Base-by-base conservation (phyloP, 2,888 invertebrate genomes). In the Acleris sparsana region DNA sequence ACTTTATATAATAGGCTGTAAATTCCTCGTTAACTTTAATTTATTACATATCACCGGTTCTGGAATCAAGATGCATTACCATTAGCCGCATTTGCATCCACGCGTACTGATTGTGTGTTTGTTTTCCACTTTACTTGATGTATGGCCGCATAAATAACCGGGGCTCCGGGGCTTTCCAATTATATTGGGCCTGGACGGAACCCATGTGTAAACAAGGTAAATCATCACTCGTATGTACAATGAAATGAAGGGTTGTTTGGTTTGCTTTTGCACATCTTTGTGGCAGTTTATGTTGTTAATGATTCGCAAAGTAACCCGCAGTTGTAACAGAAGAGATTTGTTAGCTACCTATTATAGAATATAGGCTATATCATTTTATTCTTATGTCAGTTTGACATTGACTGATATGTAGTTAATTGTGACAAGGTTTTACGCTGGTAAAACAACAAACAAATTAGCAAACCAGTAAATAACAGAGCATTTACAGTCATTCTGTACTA, bases 141-240 rank as follows among this genome's bases (percentile, higher is more conserved):
- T 80, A 89, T 86, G 75, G 82, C 65, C 70, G 70, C 86, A 89
- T 90, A 87, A 89, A 89, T 89, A 83, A 87, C 76, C 57, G 62
- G 70, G 86, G 87, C 80, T 73, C 74, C 73, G 85, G 86, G 84
- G 2, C 71, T 77, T 83, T 83, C 87, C 88, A 89, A 89, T 89
- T 87, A 89, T 73, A 69, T 39, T n/a, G 46, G 39, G 70, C 69
- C 53, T 60, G 69, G 60, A 56, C 58, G 61, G 56, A 53, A 51
- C 25, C 62, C 44, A 49, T 58, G 63, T 57, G 52, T 62, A 63
- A 62, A 64, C 58, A 67, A 46, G 62, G 68, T 67, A 67, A 61
- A 68, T 61, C 55, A 60, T 65, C 63, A 63, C 59, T 51, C 59
- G 59, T 64, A 60, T 43, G 64, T 59, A 33, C 46, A 9, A 17